Percentiles rank a stretch among this genome's conserved stretches.
Conservation (phyloP, 2,113 vertebrate genomes). For the Gallinago jamesoni region DNA sequence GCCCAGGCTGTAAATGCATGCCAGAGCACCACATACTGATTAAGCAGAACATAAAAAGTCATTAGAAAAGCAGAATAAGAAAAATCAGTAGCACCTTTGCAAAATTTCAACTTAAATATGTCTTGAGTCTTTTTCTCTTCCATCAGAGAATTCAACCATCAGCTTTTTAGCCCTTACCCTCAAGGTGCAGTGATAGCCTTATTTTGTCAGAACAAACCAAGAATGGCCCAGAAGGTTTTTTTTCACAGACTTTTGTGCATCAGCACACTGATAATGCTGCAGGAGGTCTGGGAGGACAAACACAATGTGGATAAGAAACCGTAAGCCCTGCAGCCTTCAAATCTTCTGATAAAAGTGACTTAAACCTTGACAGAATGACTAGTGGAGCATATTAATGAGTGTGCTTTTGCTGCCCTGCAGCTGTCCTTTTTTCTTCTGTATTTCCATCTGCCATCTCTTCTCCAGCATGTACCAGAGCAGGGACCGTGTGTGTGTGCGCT, state of each 20-base stretch:
- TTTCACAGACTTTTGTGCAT: not conserved
- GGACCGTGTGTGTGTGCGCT: not conserved
- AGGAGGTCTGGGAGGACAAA: not conserved
- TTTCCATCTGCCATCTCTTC: not conserved
- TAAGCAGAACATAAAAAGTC: accelerated
- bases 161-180: not conserved
- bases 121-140: not conserved
- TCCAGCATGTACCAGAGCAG: not conserved
- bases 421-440: not conserved
- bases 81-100: not conserved
- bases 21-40: accelerated
- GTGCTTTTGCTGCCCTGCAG: not conserved
- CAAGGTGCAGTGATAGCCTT: not conserved
- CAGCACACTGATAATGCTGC: not conserved
- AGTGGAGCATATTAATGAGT: not conserved
- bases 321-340: not conserved
- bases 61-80: not conserved
- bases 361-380: not conserved
- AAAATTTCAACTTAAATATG: not conserved
- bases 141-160: not conserved
- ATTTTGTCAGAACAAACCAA: not conserved
- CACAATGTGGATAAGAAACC: not conserved
- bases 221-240: not conserved
- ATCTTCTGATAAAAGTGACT: not conserved
- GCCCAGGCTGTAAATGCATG: not conserved